These are phyloP conservation scores for Aromia moschata DNA, from an alignment of 2,888 invertebrate genomes.

Conservation along the genomic window DNA sequence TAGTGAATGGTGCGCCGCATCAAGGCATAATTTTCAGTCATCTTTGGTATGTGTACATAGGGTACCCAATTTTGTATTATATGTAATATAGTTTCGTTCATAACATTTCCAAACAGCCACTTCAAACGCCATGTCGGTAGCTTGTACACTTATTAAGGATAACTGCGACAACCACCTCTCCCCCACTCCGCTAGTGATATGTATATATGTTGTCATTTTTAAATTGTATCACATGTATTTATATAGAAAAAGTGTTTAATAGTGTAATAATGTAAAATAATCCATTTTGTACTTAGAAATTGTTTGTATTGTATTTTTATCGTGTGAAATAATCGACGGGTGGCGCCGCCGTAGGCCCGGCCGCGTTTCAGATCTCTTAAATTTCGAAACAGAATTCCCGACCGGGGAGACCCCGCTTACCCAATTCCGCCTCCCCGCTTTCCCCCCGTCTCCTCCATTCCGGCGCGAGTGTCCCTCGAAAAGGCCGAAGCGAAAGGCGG, in stretches of 20 bases:
- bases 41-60: constrained; percentile 56
- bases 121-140: constrained; percentile 48
- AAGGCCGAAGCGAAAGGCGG: constrained; percentile 10
- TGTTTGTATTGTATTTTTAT: constrained; percentile 54
- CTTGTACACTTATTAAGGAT: constrained; percentile 57
- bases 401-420: neutral
- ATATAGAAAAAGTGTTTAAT: constrained; percentile 56
- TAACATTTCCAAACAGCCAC: constrained; percentile 59
- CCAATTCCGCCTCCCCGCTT: neutral
- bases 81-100: constrained; percentile 62
- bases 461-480: constrained; percentile 4
- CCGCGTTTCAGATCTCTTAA: constrained; percentile 18
- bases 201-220: constrained; percentile 57
- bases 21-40: constrained; percentile 44
- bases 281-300: constrained; percentile 57
- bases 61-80: constrained; percentile 59
- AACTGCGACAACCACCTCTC: constrained; percentile 45
- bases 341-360: constrained; percentile 15
- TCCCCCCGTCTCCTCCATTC: too few species aligned
- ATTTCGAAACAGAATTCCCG: neutral
- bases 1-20: constrained; percentile 26
- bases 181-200: constrained; percentile 56
- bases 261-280: constrained; percentile 60
- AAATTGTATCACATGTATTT: constrained; percentile 57
- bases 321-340: constrained; percentile 41